phyloP scores from a whole-genome alignment of 2,113 vertebrate genomes.

The Tragelaphus strepsiceros region DNA sequence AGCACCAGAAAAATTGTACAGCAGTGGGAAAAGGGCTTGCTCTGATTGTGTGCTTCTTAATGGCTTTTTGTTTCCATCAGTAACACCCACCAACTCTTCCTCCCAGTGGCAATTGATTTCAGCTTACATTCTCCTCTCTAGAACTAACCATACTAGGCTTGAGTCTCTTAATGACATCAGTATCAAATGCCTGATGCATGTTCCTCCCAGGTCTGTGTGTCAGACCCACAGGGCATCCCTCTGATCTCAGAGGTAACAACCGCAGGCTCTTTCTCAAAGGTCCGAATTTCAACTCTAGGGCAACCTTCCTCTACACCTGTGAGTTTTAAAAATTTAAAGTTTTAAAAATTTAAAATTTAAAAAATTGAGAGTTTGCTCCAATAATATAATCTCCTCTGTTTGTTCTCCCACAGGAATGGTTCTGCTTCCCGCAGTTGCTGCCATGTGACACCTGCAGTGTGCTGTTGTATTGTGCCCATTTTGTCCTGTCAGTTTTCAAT shows the following conservation, averaged over 20 bases:
- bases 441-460: not conserved
- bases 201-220: not conserved
- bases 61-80: not conserved
- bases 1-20: not conserved
- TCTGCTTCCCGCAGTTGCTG: not conserved
- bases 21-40: not conserved
- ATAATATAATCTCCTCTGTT: not conserved
- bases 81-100: not conserved
- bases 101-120: not conserved
- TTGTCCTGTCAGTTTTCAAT: not conserved
- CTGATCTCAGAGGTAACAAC: not conserved
- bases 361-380: too few relatives aligned
- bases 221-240: not conserved
- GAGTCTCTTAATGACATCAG: not conserved
- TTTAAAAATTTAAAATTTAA: not conserved
- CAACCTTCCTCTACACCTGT: not conserved
- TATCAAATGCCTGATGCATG: not conserved
- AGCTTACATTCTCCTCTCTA: not conserved
- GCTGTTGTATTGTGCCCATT: not conserved
- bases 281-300: not conserved
- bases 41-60: not conserved
- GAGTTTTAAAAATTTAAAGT: not conserved
- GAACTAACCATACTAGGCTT: not conserved
- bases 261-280: not conserved
- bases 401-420: not conserved